Evolutionary conservation across 2,113 vertebrate genomes (phyloP), one percentile per base, ranked within the genome.

Genomic region (Mesoclemmys tuberculata): DNA sequence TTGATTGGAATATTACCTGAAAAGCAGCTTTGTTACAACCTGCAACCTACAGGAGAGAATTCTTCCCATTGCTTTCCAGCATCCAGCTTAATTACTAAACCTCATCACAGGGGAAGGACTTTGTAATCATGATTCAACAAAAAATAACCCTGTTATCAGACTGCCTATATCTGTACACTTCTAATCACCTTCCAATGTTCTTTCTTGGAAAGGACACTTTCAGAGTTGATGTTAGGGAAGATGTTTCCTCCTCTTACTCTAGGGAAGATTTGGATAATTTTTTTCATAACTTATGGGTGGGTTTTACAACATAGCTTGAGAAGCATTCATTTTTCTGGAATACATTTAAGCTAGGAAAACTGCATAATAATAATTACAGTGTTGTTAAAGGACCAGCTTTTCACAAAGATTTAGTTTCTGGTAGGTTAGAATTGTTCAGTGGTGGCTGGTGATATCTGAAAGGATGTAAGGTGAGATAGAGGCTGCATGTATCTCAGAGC

Each of bases 401-500:
- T 52, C 51, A 52, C 51, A 52, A 52, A 52, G 51, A 52, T 52
- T 52, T 80, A 5, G 3, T 52, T 78, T 88, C 19, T 18, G 54
- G 54, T 80, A 64, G 8, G 35, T 27, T 10, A 85, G 68, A 82
- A 29, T 2, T 18, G 2, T 58, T 88, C 0, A 0, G 19, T 48
- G 41, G 27, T 22, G 85, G 31, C 22, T 77, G 22, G 12, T 93
- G 52, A n/a, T 52, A 92, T 54, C 46, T 75, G 68, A 75, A 78
- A 56, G 26, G 55, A 31, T 0, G 0, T 48, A n/a, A 71, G 18
- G 24, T 77, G 22, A 44, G 24, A 13, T 41, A 74, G 4, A 0
- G 68, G 21, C 16, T 5, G 0, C 13, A 0, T 2, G 10, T 5
- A 9, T 49, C 44, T 71, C 54, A 1, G 1, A 19, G 27, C 2